Evolutionary conservation across 2,113 vertebrate species (phyloP).

Genomic region (Myxocyprinus asiaticus): DNA sequence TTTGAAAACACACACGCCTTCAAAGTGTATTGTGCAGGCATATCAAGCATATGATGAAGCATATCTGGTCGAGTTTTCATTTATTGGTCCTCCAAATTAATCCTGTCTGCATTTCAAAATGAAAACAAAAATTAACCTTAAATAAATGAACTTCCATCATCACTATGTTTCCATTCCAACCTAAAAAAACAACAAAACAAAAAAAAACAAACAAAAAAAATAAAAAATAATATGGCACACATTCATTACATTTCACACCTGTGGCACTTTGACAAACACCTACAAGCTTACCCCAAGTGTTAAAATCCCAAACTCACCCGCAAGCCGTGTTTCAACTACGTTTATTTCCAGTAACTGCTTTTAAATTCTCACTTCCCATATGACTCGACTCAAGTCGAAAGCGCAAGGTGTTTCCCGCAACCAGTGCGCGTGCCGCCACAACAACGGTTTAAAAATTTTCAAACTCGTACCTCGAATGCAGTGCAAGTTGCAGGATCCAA

Average conservation of each 20-base stretch:
- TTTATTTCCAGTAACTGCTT: background rate
- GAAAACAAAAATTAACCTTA: background rate
- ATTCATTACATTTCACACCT: background rate
- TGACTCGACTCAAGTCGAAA: background rate
- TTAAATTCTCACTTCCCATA: background rate
- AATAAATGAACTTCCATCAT: too few species aligned
- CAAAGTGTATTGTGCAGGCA: too few species aligned
- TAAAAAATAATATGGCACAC: background rate
- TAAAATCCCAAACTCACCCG: conserved; percentile 21
- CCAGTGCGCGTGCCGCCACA: too few species aligned
- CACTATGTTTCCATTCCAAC: too few species aligned
- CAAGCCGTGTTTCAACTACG: background rate
- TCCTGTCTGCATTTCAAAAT: background rate
- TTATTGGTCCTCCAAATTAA: too few species aligned
- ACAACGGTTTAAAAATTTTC: background rate
- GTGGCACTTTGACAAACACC: background rate
- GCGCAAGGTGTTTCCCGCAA: background rate
- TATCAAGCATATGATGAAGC: too few species aligned
- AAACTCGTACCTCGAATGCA: background rate
- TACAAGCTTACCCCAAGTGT: background rate
- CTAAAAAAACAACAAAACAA: too few species aligned
- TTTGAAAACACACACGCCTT: background rate
- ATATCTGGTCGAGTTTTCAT: too few species aligned
- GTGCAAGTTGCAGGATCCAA: background rate
- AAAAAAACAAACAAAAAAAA: too few species aligned